Conservation (phyloP, 2,888 invertebrate genomes). For the Tetanocera ferruginea region DNA sequence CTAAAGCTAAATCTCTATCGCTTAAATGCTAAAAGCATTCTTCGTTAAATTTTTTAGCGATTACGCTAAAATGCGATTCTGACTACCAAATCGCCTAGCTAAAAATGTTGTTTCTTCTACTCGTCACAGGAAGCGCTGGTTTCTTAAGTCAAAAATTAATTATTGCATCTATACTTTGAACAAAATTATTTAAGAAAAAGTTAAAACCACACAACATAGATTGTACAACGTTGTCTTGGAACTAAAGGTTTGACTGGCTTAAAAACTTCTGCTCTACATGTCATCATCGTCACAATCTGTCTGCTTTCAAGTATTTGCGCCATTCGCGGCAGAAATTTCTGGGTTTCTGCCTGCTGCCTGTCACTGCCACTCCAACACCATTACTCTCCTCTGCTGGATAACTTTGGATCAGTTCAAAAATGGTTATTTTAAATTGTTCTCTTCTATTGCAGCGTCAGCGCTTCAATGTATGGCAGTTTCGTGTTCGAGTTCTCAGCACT, state of each 20-base stretch:
- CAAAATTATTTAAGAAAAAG: conserved; percentile 29
- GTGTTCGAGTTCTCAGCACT: conserved; percentile 65
- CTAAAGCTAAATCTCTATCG: no score
- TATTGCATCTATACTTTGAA: conserved; percentile 23
- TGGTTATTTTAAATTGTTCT: conserved; percentile 72
- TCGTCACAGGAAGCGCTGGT: no score
- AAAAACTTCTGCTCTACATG: conserved; percentile 2
- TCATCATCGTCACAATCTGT: not conserved
- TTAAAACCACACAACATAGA: conserved; percentile 16
- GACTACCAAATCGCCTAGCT: no score
- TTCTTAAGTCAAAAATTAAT: no score
- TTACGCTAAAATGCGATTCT: no score
- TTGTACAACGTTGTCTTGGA: no score
- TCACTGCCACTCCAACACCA: conserved; percentile 36
- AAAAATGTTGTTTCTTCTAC: no score
- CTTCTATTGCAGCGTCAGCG: conserved; percentile 71
- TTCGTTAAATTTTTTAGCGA: no score
- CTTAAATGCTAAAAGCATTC: no score
- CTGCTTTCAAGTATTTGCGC: conserved; percentile 51
- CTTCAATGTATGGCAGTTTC: conserved; percentile 71
- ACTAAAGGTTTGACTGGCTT: not conserved
- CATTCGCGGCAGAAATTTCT: conserved; percentile 58
- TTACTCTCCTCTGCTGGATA: conserved; percentile 46
- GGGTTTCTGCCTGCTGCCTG: conserved; percentile 41
- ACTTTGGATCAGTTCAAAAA: no score